Evolutionary conservation across 2,113 vertebrate genomes (phyloP), one percentile per base, ranked within the genome.

Genomic region (Rhynchomys soricoides): DNA sequence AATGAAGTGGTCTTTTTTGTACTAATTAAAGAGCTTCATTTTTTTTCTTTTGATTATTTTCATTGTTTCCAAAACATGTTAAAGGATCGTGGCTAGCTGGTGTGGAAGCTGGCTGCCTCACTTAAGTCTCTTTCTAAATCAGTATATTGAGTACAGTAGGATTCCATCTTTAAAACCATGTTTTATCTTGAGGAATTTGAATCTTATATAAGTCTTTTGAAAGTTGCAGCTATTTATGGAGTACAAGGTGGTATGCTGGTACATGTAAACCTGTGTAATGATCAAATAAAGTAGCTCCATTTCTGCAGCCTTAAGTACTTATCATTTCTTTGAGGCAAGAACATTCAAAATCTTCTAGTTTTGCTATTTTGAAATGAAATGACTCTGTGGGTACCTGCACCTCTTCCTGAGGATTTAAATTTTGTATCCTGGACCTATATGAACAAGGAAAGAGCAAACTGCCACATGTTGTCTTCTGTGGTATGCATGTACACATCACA

Each of bases 101-200:
- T 3, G 0, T 11, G 59, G 17, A 26, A 43, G 50, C 45, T 29
- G 48, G 24, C 10, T 15, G 24, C 7, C 37, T 57, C 37, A 5
- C 5, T 81, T 43, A 29, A 7, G 29, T 19, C 5, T n/a, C 1
- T 7, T 3, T 81, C 48, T 52, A 26, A 17, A 94, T 50, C 0
- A 52, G 34, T 66, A 37, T 86, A n/a, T 92, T 24, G 7, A 22
- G 8, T 13, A n/a, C 1, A n/a, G 4, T 16, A 45, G 16, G 15
- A 24, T 52, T 40, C 31, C 22, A 50, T 79, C 31, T n/a, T 66
- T 37, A 15, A 94, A 71, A 29, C 31, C 6, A 5, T 73, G 10
- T 78, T 95, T 71, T 26, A 52, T 86, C 78, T 93, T 73, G 26
- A 74, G 78, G 17, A 89, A 74, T 83, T 77, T 52, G 77, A 66